phyloP scores from a whole-genome alignment of 2,113 vertebrate species.

The Ahaetulla prasina region DNA sequence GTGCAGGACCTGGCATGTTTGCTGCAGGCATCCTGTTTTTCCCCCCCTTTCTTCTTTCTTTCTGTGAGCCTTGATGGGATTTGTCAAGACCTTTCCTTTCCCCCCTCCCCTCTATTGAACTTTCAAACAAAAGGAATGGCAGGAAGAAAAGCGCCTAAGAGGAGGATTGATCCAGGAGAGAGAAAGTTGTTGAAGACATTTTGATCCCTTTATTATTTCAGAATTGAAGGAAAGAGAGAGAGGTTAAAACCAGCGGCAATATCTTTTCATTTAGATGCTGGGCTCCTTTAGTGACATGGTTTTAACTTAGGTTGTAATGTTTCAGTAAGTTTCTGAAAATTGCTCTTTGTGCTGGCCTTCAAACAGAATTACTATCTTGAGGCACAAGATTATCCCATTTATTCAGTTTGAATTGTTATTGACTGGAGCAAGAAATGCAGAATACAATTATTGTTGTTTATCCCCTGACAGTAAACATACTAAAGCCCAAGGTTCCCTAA shows the following conservation, averaged over 20 bases:
- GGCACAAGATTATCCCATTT: rapidly evolving
- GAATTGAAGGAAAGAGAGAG: neutral
- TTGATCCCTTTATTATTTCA: conserved; percentile 1
- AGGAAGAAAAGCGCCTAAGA: conserved; percentile 55
- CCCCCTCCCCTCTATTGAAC: conserved; percentile 34
- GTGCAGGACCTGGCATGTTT: conserved; percentile 48
- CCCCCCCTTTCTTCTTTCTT: neutral
- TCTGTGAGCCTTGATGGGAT: conserved; percentile 60
- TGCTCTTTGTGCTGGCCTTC: neutral
- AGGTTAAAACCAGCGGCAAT: conserved; percentile 8
- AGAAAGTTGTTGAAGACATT: conserved; percentile 38
- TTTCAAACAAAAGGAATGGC: conserved; percentile 64
- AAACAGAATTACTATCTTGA: neutral
- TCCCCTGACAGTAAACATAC: rapidly evolving
- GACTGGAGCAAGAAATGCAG: rapidly evolving
- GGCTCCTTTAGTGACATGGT: neutral
- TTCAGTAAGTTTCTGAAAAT: neutral
- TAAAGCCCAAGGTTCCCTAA: neutral
- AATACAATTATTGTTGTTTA: neutral
- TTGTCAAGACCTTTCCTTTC: conserved; percentile 64
- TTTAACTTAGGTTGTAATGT: neutral
- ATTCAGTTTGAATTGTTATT: neutral
- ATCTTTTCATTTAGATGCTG: neutral
- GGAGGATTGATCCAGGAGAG: conserved; percentile 34
- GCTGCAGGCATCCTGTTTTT: conserved; percentile 44